A percentile compares a stretch with the other conserved stretches of the same genome.
These are phyloP conservation scores for Odontamblyopus rebecca DNA, from an alignment of 2,797 vertebrate species.

Conservation along the genomic window DNA sequence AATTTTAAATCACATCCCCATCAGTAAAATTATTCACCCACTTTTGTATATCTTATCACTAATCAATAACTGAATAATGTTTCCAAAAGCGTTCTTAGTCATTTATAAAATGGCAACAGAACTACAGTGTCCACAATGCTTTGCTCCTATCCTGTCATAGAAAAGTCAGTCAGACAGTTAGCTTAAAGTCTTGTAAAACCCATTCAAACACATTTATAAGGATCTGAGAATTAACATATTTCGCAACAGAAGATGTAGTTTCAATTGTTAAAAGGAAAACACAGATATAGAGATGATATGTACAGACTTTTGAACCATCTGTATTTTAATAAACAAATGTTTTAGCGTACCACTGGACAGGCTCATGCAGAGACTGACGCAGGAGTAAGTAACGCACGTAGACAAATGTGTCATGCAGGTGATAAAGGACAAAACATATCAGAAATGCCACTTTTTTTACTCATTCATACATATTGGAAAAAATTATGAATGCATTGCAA, in stretches of 20 bases:
- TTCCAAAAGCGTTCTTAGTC: neutral
- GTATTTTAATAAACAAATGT: neutral
- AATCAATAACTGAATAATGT: neutral
- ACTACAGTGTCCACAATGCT: slow-evolving; percentile 36
- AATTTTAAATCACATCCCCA: slow-evolving; percentile 11
- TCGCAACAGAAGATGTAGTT: slow-evolving; percentile 41
- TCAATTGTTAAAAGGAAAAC: slow-evolving; percentile 40
- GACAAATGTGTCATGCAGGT: slow-evolving; percentile 28
- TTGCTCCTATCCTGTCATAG: slow-evolving; percentile 7
- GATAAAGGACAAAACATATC: slow-evolving; percentile 5
- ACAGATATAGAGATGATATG: neutral
- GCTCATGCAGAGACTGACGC: slow-evolving; percentile 26
- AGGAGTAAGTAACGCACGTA: slow-evolving; percentile 11
- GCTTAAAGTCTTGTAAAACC: slow-evolving; percentile 42
- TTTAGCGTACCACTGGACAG: neutral
- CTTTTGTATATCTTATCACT: neutral
- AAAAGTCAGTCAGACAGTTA: slow-evolving; percentile 30
- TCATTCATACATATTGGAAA: slow-evolving; percentile 1
- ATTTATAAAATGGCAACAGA: neutral
- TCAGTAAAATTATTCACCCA: slow-evolving; percentile 10
- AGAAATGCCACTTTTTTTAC: neutral
- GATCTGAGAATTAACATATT: slow-evolving; percentile 45
- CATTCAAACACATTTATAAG: slow-evolving; percentile 51
- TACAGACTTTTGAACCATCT: neutral
- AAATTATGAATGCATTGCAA: slow-evolving; percentile 4